Evolutionary conservation across 1,140 invertebrate genomes (phyloP).

Genomic region (Trichogramma pretiosum): DNA sequence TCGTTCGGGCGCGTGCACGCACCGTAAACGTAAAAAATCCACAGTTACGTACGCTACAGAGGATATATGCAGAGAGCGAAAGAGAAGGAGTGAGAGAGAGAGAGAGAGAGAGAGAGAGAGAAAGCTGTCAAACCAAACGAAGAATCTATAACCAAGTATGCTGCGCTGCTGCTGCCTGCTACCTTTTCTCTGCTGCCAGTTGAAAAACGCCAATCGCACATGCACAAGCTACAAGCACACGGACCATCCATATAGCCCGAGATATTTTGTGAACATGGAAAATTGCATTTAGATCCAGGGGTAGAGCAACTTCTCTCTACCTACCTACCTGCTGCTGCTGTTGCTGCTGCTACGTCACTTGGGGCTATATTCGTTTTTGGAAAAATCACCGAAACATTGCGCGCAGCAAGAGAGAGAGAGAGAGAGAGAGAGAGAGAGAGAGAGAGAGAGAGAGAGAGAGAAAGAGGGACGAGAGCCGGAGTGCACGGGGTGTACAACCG

Average conservation of each 20-base stretch:
- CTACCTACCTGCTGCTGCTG: no score
- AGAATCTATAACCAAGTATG: no score
- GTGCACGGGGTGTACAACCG: no score
- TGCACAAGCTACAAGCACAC: background rate
- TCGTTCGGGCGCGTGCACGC: background rate
- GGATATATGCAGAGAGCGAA: no score
- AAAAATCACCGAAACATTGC: conserved; percentile 7
- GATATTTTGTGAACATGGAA: background rate
- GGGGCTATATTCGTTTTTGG: conserved; percentile 9
- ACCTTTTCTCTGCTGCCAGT: no score
- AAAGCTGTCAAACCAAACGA: conserved; percentile 6
- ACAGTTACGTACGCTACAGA: background rate
- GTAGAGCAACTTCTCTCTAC: no score
- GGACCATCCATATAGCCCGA: no score
- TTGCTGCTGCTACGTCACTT: background rate
- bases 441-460: background rate
- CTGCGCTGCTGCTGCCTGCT: no score
- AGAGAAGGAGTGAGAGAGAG: no score
- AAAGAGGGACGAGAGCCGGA: background rate
- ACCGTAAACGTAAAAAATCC: conserved; percentile 2
- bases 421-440: background rate
- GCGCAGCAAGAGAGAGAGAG: background rate
- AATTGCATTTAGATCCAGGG: conserved; percentile 7
- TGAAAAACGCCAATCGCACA: conserved; percentile 10
- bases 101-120: no score